Conservation (phyloP, 1,140 invertebrate genomes). For the Drosophila lacteicornis region DNA sequence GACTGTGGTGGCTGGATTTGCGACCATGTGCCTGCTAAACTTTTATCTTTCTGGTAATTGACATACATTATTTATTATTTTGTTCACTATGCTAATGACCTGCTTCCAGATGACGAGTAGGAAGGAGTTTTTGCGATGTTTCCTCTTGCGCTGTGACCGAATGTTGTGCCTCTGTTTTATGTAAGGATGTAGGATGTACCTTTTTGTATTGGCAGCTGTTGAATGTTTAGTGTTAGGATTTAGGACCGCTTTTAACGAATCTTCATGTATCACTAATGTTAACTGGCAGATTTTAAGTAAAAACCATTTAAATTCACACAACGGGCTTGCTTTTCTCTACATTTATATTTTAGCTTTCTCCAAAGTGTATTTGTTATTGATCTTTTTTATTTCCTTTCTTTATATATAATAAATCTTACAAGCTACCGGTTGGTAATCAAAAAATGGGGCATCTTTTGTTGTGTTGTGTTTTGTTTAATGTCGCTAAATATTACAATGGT, state of each 20-base stretch:
- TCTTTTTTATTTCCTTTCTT: constrained; percentile 39
- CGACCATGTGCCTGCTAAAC: constrained; percentile 87
- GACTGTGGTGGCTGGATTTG: constrained; percentile 87
- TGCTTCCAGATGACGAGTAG: constrained; percentile 48
- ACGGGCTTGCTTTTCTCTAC: constrained; percentile 50
- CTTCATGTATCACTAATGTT: constrained; percentile 6
- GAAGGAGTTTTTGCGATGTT: background rate
- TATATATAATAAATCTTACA: constrained; percentile 56
- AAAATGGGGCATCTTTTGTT: constrained; percentile 43
- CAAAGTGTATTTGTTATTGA: constrained; percentile 47
- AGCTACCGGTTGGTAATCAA: constrained; percentile 59
- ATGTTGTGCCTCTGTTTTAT: constrained; percentile 29
- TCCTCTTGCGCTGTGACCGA: constrained; percentile 28
- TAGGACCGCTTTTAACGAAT: constrained; percentile 2
- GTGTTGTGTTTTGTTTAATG: constrained; percentile 29
- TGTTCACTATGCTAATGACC: constrained; percentile 1
- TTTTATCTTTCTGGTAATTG: constrained; percentile 85
- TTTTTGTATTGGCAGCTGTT: constrained; percentile 34
- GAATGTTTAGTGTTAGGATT: constrained; percentile 14
- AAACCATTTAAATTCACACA: constrained; percentile 12
- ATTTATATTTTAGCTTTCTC: constrained; percentile 69
- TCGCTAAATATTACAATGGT: constrained; percentile 62
- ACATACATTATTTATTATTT: background rate
- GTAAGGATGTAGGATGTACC: background rate
- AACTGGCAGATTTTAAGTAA: background rate